Percentiles rank a stretch among this genome's conserved stretches.
These are phyloP conservation scores for Sphecodes monilicornis DNA, from an alignment of 2,888 invertebrate genomes.

Conservation along the genomic window DNA sequence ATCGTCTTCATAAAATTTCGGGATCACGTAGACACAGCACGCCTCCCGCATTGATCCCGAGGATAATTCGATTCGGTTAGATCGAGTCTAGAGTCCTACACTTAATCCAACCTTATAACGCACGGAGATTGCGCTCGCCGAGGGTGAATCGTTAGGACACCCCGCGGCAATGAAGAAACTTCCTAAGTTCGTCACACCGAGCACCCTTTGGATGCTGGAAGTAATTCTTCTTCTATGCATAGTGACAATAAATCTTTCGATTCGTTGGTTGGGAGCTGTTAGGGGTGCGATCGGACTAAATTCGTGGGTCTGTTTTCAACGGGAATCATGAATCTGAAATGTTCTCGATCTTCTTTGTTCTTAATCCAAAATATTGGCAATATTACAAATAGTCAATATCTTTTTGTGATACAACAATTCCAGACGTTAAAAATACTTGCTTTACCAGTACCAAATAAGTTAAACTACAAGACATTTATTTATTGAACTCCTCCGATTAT, in stretches of 20 bases:
- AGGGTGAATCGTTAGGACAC: constrained; percentile 52
- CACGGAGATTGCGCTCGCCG: constrained; percentile 55
- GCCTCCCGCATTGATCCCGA: constrained; percentile 61
- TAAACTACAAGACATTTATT: too few species aligned
- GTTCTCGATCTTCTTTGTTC: background rate
- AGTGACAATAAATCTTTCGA: constrained; percentile 18
- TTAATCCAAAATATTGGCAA: background rate
- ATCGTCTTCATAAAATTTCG: constrained; percentile 65
- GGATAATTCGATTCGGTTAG: constrained; percentile 67
- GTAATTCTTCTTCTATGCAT: constrained; percentile 50
- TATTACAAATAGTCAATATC: background rate
- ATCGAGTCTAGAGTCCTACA: constrained; percentile 49
- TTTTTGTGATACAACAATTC: background rate
- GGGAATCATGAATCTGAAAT: background rate
- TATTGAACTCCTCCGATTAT: too few species aligned
- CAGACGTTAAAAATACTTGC: background rate
- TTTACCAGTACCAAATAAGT: too few species aligned
- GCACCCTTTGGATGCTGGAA: constrained; percentile 49
- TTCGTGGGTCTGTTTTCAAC: background rate
- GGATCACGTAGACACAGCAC: constrained; percentile 50
- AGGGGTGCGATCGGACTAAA: background rate
- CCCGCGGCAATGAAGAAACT: constrained; percentile 36
- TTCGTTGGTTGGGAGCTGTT: constrained; percentile 16
- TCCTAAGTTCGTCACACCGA: constrained; percentile 62
- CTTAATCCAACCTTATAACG: constrained; percentile 64